phyloP scores from a whole-genome alignment of 2,888 invertebrate genomes.

The Ectemnius cavifrons region DNA sequence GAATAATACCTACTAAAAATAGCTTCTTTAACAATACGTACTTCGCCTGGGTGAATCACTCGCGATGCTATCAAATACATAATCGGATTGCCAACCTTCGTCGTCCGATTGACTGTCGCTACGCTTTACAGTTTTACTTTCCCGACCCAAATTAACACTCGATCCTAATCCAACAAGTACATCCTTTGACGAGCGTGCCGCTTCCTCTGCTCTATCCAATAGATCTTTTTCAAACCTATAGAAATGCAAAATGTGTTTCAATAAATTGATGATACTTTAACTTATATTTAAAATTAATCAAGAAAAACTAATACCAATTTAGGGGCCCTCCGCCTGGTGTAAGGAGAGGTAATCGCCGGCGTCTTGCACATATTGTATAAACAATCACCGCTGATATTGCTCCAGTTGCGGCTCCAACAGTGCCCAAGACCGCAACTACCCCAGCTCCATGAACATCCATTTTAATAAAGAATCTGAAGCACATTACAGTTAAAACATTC shows the following conservation, averaged over 20 bases:
- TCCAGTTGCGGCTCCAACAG: constrained; percentile 70
- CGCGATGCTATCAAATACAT: constrained; percentile 49
- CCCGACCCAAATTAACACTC: constrained; percentile 46
- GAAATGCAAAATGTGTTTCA: not conserved
- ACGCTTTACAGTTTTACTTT: constrained; percentile 48
- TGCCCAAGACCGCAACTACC: constrained; percentile 67
- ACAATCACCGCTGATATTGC: constrained; percentile 71
- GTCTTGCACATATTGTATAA: constrained; percentile 68
- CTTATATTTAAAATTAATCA: not conserved
- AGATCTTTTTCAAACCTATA: constrained; percentile 71
- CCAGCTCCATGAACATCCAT: constrained; percentile 70
- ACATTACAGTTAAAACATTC: constrained; percentile 12
- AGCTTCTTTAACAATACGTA: constrained; percentile 11
- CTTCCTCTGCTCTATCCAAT: constrained; percentile 68
- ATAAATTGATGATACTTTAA: not conserved
- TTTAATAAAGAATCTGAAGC: constrained; percentile 26
- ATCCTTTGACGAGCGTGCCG: constrained; percentile 61
- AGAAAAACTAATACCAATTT: constrained; percentile 62
- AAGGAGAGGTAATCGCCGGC: constrained; percentile 63
- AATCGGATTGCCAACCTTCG: constrained; percentile 65
- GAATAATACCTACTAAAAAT: constrained; percentile 1
- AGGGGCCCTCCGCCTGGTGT: constrained; percentile 64
- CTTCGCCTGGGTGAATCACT: constrained; percentile 53
- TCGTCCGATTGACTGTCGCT: constrained; percentile 59
- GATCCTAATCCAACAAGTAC: constrained; percentile 58